Conservation (phyloP, 2,888 invertebrate species). For the Drosophila glabriapex region DNA sequence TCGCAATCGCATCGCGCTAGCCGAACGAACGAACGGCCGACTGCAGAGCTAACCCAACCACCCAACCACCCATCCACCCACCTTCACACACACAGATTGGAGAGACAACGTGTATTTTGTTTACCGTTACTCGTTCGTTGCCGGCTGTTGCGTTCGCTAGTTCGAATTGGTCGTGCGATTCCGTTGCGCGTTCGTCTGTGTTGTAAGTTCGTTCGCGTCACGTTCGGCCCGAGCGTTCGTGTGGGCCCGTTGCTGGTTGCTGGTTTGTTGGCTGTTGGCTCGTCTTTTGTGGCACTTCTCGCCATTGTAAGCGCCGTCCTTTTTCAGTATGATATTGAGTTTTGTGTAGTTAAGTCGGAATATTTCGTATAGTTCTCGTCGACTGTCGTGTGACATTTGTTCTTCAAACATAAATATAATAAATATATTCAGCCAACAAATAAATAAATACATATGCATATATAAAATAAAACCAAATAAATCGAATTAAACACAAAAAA, state of each 20-base stretch:
- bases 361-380: slow-evolving; percentile 84
- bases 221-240: slow-evolving; percentile 52
- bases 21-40: slow-evolving; percentile 31
- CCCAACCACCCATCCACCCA: slow-evolving; percentile 21
- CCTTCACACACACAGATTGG: slow-evolving; percentile 1
- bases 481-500: slow-evolving; percentile 9
- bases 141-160: slow-evolving; percentile 78
- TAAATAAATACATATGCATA: slow-evolving; percentile 42
- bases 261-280: slow-evolving; percentile 64
- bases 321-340: slow-evolving; percentile 86
- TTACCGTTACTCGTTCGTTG: slow-evolving; percentile 71
- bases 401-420: slow-evolving; percentile 72
- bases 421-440: slow-evolving; percentile 58
- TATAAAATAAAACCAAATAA: slow-evolving; percentile 28
- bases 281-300: slow-evolving; percentile 73
- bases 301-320: slow-evolving; percentile 83
- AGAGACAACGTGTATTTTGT: slow-evolving; percentile 65
- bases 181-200: slow-evolving; percentile 44
- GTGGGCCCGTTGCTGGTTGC: slow-evolving; percentile 51
- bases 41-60: slow-evolving; percentile 6
- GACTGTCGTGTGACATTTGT: slow-evolving; percentile 80
- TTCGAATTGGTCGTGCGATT: slow-evolving; percentile 71
- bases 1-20: slow-evolving; percentile 30
- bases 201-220: slow-evolving; percentile 66
- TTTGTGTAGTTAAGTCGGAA: slow-evolving; percentile 86